Base-by-base conservation (phyloP, 1,140 invertebrate genomes). In the Drosophila trapezifrons region DNA sequence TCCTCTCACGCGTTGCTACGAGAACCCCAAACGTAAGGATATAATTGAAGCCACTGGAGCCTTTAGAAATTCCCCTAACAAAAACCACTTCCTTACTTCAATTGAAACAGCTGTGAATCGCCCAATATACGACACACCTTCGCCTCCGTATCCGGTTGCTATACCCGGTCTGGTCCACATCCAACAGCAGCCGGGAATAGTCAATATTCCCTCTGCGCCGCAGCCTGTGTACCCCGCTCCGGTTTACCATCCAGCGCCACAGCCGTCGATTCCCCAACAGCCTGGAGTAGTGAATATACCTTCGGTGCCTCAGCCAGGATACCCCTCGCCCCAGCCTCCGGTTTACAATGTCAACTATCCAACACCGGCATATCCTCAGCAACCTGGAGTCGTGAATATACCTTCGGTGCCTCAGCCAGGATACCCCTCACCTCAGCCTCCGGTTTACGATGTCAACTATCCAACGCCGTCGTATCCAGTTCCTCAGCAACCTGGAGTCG, bases 261-360 rank as follows among this genome's bases (percentile, higher is more conserved):
- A 25, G 37, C 38, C 37, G 4, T 37, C 52, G 10, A 27, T 17
- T 29, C 43, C 43, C 18, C 55, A 29, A n/a, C 45, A 96, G n/a
- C 91, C 96, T 94, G 92, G 97, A 96, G 90, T 95, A 95, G 27
- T 94, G 93, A 82, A 94, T 32, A 72, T 85, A 27, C 81, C 79
- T 2, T 78, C 70, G 0, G 46, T 10, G 1, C 49, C 70, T 1
- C 70, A 75, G n/a, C 78, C 64, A 6, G 32, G 17, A 9, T 18
- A 59, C 7, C 51, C 70, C 0, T 6, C 46, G 18, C 22, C 67
- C 1, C 58, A 60, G 3, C 35, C 58, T 9, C 62, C 77, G 12
- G 15, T 67, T 9, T 69, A 52, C 38, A 47, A 52, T 45, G 51
- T 71, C 0, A 43, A 62, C 5, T 69, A 66, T 10, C 60, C 56